phyloP scores from a whole-genome alignment of 2,113 vertebrate species.

The Sitta europaea region DNA sequence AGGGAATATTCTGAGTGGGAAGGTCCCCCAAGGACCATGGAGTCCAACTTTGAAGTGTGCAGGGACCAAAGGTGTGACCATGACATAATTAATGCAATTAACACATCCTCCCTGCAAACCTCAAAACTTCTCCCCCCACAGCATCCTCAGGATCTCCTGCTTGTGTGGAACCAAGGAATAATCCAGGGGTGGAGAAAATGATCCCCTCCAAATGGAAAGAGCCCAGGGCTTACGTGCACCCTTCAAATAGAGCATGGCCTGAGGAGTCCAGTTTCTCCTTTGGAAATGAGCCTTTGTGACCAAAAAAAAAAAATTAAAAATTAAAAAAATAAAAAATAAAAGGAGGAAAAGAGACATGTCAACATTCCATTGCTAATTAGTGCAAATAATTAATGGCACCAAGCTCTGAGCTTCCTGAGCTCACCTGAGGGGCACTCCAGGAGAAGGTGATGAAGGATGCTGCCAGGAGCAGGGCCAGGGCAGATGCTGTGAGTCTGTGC shows the following conservation, averaged over 20 bases:
- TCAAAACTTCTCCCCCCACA: background rate
- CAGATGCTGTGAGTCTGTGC: constrained; percentile 41
- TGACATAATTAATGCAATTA: background rate
- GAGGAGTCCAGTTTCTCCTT: constrained; percentile 94
- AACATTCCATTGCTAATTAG: background rate
- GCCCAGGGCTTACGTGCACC: constrained; percentile 85
- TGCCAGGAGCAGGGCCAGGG: constrained; percentile 75
- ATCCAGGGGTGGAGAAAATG: background rate
- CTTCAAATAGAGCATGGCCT: constrained; percentile 95
- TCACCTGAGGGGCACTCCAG: constrained; percentile 82
- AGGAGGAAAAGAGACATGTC: background rate
- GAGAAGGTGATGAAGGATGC: constrained; percentile 70
- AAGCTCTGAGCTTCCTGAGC: background rate
- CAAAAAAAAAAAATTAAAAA: background rate
- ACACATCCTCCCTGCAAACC: background rate
- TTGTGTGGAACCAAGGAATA: background rate
- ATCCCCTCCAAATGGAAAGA: background rate
- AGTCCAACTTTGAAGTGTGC: background rate
- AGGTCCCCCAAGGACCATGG: background rate
- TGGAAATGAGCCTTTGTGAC: constrained; percentile 77
- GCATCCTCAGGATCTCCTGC: background rate
- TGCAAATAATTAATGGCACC: background rate
- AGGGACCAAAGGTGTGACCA: background rate
- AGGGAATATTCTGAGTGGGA: background rate
- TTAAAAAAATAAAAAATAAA: background rate